These are phyloP conservation scores for Crotalus tigris DNA, from an alignment of 2,113 vertebrate species.

Conservation along the genomic window DNA sequence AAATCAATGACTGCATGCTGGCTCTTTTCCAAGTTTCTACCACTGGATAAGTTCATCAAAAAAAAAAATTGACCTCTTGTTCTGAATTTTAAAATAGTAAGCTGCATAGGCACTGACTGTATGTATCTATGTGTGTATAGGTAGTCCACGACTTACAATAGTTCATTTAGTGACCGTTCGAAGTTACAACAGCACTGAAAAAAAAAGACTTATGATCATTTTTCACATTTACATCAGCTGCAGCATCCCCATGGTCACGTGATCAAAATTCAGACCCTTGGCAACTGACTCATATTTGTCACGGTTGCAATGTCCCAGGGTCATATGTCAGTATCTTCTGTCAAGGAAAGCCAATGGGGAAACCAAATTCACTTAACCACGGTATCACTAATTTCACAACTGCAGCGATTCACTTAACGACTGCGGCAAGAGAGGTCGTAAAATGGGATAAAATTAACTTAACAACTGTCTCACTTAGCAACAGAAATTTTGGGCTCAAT, in stretches of 20 bases:
- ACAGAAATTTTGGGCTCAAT: background rate
- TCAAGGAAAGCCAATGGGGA: background rate
- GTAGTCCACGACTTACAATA: background rate
- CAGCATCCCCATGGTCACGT: background rate
- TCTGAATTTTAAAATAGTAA: background rate
- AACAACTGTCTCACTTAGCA: background rate
- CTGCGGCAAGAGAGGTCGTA: background rate
- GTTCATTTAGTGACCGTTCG: background rate
- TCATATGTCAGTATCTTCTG: background rate
- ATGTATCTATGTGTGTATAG: background rate
- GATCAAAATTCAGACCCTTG: background rate
- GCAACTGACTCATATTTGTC: background rate
- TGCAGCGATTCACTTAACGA: background rate
- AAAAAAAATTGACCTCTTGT: background rate
- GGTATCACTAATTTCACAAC: background rate
- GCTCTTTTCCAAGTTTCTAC: background rate
- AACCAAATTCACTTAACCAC: background rate
- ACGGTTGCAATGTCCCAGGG: background rate
- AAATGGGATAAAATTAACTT: background rate
- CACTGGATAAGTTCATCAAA: background rate
- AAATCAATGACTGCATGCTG: background rate
- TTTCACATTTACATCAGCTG: background rate
- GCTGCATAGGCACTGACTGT: background rate
- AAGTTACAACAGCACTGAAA: background rate
- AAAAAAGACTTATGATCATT: background rate